phyloP scores from a whole-genome alignment of 2,888 invertebrate species.

The Mesorhabditis spiculigera region DNA sequence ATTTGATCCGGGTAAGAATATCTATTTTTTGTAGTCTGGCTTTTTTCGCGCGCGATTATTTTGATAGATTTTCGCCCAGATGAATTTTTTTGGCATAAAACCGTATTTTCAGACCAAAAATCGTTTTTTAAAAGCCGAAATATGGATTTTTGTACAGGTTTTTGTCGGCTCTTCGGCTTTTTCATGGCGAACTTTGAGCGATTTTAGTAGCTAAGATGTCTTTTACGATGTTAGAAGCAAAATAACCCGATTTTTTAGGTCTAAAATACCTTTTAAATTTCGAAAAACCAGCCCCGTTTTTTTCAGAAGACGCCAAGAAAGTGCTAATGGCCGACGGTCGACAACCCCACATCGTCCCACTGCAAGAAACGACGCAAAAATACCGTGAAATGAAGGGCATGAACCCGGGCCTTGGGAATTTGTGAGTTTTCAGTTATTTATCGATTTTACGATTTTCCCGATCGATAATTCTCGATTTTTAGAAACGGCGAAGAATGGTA shows the following conservation, averaged over 20 bases:
- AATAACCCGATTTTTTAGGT: no score
- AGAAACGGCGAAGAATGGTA: conserved; percentile 92
- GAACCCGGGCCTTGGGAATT: conserved; percentile 66
- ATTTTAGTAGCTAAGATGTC: no score
- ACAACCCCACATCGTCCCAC: conserved; percentile 64
- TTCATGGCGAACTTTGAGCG: no score
- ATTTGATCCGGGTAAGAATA: conserved; percentile 61
- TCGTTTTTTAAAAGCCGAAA: no score
- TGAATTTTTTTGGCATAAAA: not conserved
- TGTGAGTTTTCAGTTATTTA: conserved; percentile 59
- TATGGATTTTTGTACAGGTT: no score
- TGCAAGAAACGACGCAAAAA: conserved; percentile 64
- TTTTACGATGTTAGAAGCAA: no score
- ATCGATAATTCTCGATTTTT: conserved; percentile 22
- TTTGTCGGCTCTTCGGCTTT: no score
- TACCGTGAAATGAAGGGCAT: conserved; percentile 63
- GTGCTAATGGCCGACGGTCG: conserved; percentile 65
- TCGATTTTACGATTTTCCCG: conserved; percentile 11
- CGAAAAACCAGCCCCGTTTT: no score
- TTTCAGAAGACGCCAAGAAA: conserved; percentile 61
- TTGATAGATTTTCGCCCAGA: no score
- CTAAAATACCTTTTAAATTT: no score
- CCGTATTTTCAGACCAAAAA: not conserved
- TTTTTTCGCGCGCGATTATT: no score
- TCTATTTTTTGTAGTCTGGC: no score